These are phyloP conservation scores for Ditylenchus dipsaci DNA, from an alignment of 1,140 invertebrate genomes.

Conservation along the genomic window DNA sequence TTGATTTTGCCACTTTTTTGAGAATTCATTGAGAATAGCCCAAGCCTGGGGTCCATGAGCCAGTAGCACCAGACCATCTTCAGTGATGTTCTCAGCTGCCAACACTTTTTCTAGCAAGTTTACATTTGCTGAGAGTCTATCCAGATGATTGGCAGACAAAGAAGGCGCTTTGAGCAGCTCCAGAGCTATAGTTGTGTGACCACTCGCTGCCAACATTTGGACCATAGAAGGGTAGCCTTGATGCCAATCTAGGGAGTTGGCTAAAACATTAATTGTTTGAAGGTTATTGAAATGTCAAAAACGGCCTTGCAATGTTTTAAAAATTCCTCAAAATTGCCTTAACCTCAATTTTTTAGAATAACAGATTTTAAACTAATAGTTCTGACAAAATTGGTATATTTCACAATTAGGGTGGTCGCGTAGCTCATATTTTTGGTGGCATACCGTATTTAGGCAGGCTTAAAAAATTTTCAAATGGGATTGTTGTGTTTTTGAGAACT, in stretches of 20 bases:
- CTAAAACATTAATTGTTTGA: background rate
- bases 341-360: too few species aligned
- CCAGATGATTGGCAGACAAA: too few species aligned
- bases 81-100: conserved; percentile 10
- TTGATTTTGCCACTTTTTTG: background rate
- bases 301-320: background rate
- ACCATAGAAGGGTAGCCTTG: conserved; percentile 19
- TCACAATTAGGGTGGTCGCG: too few species aligned
- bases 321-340: too few species aligned
- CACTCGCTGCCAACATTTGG: conserved; percentile 33
- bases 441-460: too few species aligned
- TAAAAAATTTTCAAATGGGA: too few species aligned
- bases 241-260: conserved; percentile 17
- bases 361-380: too few species aligned
- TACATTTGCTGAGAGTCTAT: background rate
- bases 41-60: background rate
- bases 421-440: too few species aligned
- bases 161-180: conserved; percentile 1
- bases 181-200: conserved; percentile 18
- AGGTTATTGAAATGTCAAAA: too few species aligned
- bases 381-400: too few species aligned
- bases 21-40: background rate
- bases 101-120: conserved; percentile 6
- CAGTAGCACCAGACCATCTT: conserved; percentile 12
- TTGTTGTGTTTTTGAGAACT: too few species aligned